Conservation (phyloP, 2,888 invertebrate species). For the Lycia hirtaria region DNA sequence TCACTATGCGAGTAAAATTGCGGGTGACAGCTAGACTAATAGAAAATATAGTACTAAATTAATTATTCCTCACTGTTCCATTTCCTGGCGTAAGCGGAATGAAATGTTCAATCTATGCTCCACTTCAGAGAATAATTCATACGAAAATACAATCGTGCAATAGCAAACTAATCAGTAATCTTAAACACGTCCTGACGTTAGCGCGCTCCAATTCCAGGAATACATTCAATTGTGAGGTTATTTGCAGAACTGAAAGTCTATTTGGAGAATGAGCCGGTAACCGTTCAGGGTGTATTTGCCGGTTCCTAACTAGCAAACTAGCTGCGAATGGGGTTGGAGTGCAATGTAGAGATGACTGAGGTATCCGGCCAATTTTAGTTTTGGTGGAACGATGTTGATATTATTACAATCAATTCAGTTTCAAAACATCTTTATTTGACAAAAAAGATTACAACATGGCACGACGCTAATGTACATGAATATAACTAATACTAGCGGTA, state of each 20-base stretch:
- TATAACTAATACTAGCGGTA: too few species aligned
- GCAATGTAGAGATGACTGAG: not conserved
- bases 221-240: constrained; percentile 12
- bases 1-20: too few species aligned
- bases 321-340: constrained; percentile 5
- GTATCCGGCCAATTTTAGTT: not conserved
- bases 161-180: not conserved
- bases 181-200: not conserved
- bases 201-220: constrained; percentile 4
- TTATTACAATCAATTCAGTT: not conserved
- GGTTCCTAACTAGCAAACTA: constrained; percentile 24
- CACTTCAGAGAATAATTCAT: not conserved
- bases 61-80: too few species aligned
- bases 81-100: too few species aligned
- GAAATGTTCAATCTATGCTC: not conserved
- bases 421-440: too few species aligned
- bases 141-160: too few species aligned
- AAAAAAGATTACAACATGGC: too few species aligned
- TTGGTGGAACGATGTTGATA: too few species aligned
- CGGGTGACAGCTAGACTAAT: too few species aligned
- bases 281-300: constrained; percentile 21
- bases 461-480: too few species aligned
- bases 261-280: constrained; percentile 22
- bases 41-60: too few species aligned
- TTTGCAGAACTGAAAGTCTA: constrained; percentile 14